A percentile compares a stretch with the other conserved stretches of the same genome.
These are phyloP conservation scores for Apostichopus californicus DNA, from an alignment of 35 echinoderm and acorn worm genomes.

Conservation along the genomic window DNA sequence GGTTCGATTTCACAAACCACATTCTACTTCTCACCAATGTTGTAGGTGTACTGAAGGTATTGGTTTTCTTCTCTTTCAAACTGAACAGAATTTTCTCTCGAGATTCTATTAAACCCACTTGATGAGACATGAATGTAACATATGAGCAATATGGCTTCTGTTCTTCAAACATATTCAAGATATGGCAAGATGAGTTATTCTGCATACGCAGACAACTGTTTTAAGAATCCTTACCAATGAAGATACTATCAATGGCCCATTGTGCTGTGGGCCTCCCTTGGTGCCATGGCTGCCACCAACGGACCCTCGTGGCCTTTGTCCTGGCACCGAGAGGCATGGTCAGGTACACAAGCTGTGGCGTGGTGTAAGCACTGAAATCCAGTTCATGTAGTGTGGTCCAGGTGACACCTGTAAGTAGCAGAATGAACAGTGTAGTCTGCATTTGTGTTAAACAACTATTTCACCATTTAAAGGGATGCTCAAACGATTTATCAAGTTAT, in stretches of 20 bases:
- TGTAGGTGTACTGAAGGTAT: no score
- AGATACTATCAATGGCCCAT: slow-evolving; percentile 88
- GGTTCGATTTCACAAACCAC: no score
- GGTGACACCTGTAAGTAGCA: slow-evolving; percentile 68
- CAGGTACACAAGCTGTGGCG: slow-evolving; percentile 75
- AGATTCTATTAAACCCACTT: no score
- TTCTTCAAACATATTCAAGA: no score
- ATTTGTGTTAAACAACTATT: background rate
- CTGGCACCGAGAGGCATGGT: slow-evolving; percentile 63
- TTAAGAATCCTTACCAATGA: slow-evolving; percentile 65
- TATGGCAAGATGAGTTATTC: background rate
- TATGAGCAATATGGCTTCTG: no score
- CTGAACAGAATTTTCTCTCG: no score
- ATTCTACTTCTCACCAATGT: no score
- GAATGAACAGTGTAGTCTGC: background rate
- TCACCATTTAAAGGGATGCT: background rate
- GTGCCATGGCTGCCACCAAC: slow-evolving; percentile 87
- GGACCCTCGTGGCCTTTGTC: slow-evolving; percentile 63
- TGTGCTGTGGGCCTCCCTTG: slow-evolving; percentile 55
- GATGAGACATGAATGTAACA: no score
- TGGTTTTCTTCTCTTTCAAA: no score
- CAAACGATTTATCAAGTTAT: no score
- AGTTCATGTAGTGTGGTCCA: slow-evolving; percentile 83
- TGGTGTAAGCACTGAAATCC: slow-evolving; percentile 73
- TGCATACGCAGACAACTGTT: background rate